A percentile compares a stretch with the other conserved stretches of the same genome.
Evolutionary conservation across 2,797 vertebrate species (phyloP).

Genomic region (Phataginus tricuspis): DNA sequence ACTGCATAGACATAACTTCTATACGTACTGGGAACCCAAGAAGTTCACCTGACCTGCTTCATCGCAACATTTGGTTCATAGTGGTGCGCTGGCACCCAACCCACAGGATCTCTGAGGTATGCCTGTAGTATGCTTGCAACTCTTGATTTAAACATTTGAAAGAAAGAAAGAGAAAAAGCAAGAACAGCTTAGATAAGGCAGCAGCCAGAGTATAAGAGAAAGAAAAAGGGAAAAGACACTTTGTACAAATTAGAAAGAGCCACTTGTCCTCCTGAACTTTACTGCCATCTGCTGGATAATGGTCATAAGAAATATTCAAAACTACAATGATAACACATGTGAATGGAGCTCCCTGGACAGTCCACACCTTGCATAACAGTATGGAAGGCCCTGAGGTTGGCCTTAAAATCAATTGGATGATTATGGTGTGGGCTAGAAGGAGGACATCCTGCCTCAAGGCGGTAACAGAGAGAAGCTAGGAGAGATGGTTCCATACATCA

Average conservation of each 20-base stretch:
- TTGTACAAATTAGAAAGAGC: not conserved
- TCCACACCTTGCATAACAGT: not conserved
- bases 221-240: not conserved
- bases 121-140: not conserved
- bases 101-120: too few species aligned
- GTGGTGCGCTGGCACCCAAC: too few species aligned
- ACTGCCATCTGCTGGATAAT: constrained; percentile 57
- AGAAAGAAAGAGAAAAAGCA: not conserved
- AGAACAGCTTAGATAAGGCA: not conserved
- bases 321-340: not conserved
- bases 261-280: not conserved
- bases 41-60: too few species aligned
- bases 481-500: not conserved
- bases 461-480: not conserved
- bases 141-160: not conserved
- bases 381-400: not conserved
- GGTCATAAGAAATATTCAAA: not conserved
- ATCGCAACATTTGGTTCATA: too few species aligned
- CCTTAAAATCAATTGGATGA: not conserved
- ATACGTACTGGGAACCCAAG: too few species aligned
- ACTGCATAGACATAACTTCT: too few species aligned
- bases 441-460: not conserved
- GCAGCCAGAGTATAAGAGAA: not conserved
- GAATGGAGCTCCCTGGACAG: not conserved
- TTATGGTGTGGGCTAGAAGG: not conserved